Evolutionary conservation across 2,888 invertebrate species (phyloP).

Genomic region (Xanthostigma xanthostigma): DNA sequence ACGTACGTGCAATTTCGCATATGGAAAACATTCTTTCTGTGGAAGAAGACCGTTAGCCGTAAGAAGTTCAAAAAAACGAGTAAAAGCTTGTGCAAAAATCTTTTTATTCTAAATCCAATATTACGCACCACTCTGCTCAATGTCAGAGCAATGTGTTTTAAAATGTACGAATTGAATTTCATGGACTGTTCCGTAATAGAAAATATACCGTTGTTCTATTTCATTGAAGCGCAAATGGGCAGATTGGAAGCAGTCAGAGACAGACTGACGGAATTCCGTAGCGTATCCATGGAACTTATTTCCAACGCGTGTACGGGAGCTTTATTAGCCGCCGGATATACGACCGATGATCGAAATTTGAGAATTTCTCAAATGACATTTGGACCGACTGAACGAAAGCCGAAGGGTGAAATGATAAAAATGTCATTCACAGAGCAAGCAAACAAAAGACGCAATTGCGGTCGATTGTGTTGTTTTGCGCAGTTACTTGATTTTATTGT

Average conservation of each 20-base stretch:
- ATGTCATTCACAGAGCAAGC: constrained; percentile 82
- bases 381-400: constrained; percentile 23
- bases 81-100: constrained; percentile 43
- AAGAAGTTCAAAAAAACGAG: constrained; percentile 48
- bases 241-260: constrained; percentile 25
- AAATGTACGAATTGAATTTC: constrained; percentile 46
- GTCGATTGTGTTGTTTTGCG: constrained; percentile 56
- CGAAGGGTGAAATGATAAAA: constrained; percentile 31
- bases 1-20: constrained; percentile 50
- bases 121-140: constrained; percentile 55
- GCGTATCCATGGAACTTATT: constrained; percentile 39
- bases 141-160: constrained; percentile 51
- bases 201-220: constrained; percentile 46
- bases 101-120: constrained; percentile 59
- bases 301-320: constrained; percentile 61
- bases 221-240: constrained; percentile 52
- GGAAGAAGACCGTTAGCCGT: constrained; percentile 58
- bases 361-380: constrained; percentile 6
- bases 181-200: constrained; percentile 36
- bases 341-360: constrained; percentile 51
- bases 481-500: constrained; percentile 57
- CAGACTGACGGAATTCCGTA: constrained; percentile 30
- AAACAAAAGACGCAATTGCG: constrained; percentile 66
- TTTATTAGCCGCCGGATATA: constrained; percentile 59
- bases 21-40: constrained; percentile 71